phyloP scores from a whole-genome alignment of 1,140 invertebrate species.

The Rhopalosiphum maidis region DNA sequence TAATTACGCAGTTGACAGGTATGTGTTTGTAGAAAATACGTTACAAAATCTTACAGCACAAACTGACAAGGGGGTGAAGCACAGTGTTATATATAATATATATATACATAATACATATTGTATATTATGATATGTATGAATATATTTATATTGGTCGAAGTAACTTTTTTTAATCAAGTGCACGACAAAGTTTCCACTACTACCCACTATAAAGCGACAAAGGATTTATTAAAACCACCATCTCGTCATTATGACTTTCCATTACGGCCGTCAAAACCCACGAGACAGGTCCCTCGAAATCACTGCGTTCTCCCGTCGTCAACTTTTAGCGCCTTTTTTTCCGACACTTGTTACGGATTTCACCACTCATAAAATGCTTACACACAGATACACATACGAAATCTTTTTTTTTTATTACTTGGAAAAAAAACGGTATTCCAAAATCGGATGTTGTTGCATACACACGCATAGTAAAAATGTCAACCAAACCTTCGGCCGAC shows the following conservation, averaged over 20 bases:
- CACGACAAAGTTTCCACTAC: not conserved
- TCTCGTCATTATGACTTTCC: slow-evolving; percentile 21
- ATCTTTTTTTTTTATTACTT: not conserved
- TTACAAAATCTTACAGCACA: not conserved
- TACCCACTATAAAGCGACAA: not conserved
- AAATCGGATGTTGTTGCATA: not conserved
- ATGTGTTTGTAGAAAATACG: too few species aligned
- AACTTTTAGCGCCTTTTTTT: not conserved
- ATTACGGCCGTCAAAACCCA: slow-evolving; percentile 1
- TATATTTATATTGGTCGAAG: not conserved
- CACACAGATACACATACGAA: not conserved
- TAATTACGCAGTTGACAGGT: not conserved
- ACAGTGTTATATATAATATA: not conserved
- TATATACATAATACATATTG: too few species aligned
- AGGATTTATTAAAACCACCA: slow-evolving; percentile 24
- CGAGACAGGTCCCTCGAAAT: not conserved
- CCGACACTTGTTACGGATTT: not conserved
- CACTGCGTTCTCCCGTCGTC: not conserved
- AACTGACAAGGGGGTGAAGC: not conserved
- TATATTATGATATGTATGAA: not conserved
- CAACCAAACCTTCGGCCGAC: not conserved
- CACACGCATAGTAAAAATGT: not conserved
- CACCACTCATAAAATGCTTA: not conserved
- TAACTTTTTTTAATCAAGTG: slow-evolving; percentile 22
- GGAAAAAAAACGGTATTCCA: not conserved